Conservation (phyloP, 1,140 invertebrate genomes). For the Diabrotica virgifera region DNA sequence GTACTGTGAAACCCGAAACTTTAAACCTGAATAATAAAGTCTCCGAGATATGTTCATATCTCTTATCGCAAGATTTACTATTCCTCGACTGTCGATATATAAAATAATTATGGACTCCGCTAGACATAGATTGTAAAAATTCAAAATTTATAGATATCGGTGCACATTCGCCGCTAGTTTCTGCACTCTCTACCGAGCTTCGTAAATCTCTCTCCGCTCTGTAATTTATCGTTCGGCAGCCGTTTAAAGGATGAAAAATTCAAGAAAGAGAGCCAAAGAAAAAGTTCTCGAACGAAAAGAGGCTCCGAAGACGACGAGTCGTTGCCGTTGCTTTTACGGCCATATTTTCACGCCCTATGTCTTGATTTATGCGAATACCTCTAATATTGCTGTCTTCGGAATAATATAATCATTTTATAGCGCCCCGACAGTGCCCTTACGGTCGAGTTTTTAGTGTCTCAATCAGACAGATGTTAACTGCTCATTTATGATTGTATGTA, state of each 20-base stretch:
- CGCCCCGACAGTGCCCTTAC: too few species aligned
- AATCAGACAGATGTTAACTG: too few species aligned
- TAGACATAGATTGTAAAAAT: not conserved
- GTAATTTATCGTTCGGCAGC: conserved; percentile 9
- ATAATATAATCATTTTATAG: not conserved
- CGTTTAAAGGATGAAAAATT: conserved; percentile 8
- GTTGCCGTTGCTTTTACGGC: too few species aligned
- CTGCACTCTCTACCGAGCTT: not conserved
- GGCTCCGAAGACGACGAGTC: not conserved
- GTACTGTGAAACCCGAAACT: too few species aligned
- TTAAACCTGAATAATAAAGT: too few species aligned
- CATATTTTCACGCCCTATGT: not conserved
- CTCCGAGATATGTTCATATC: too few species aligned
- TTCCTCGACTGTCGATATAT: not conserved
- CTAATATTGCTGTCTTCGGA: conserved; percentile 6
- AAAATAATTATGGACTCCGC: not conserved
- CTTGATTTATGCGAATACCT: conserved; percentile 13
- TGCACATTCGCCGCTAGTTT: conserved; percentile 3
- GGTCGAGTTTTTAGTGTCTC: too few species aligned
- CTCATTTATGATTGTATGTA: too few species aligned
- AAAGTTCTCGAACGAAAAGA: not conserved
- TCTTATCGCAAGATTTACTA: too few species aligned
- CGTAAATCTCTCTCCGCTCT: not conserved
- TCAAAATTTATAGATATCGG: conserved; percentile 6
- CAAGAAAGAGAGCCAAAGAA: not conserved